These are phyloP conservation scores for Poecilia latipinna DNA, from an alignment of 2,113 vertebrate genomes.

Conservation along the genomic window DNA sequence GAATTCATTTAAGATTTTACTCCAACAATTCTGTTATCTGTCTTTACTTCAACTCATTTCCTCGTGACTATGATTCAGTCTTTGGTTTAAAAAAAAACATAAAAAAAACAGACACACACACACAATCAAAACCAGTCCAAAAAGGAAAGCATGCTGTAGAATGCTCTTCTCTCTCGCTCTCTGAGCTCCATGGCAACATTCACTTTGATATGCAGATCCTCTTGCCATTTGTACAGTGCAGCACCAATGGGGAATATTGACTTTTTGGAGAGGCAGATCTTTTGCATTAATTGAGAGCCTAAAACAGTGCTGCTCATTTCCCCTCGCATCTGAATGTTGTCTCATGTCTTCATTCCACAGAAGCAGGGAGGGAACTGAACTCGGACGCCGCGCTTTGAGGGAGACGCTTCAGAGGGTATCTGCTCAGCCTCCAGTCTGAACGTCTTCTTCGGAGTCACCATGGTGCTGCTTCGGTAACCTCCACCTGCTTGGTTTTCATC, in stretches of 20 bases:
- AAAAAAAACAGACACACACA: slow-evolving; percentile 11
- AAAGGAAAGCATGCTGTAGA: slow-evolving; percentile 46
- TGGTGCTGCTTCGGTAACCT: slow-evolving; percentile 73
- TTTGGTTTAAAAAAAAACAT: slow-evolving; percentile 45
- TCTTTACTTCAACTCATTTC: slow-evolving; percentile 46
- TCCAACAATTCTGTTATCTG: slow-evolving; percentile 47
- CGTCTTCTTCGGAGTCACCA: slow-evolving; percentile 16
- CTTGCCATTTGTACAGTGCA: slow-evolving; percentile 50
- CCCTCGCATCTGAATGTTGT: slow-evolving; percentile 10
- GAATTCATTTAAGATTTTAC: slow-evolving; percentile 7
- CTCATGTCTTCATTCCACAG: slow-evolving; percentile 74
- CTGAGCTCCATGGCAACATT: slow-evolving; percentile 64
- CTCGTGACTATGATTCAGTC: slow-evolving; percentile 54
- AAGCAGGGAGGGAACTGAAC: slow-evolving; percentile 71
- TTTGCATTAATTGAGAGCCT: slow-evolving; percentile 59
- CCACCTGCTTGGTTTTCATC: slow-evolving; percentile 1
- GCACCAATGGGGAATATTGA: slow-evolving; percentile 65
- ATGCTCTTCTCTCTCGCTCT: slow-evolving; percentile 40
- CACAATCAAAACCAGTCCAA: slow-evolving; percentile 49
- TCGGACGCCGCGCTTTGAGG: slow-evolving; percentile 24
- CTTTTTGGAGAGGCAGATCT: slow-evolving; percentile 61
- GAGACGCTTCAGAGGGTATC: slow-evolving; percentile 33
- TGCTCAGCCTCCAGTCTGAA: slow-evolving; percentile 35
- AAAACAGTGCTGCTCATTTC: slow-evolving; percentile 16
- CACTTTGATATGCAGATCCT: slow-evolving; percentile 79